These are phyloP conservation scores for Drosophila melanica DNA, from an alignment of 1,140 invertebrate genomes.

Conservation along the genomic window DNA sequence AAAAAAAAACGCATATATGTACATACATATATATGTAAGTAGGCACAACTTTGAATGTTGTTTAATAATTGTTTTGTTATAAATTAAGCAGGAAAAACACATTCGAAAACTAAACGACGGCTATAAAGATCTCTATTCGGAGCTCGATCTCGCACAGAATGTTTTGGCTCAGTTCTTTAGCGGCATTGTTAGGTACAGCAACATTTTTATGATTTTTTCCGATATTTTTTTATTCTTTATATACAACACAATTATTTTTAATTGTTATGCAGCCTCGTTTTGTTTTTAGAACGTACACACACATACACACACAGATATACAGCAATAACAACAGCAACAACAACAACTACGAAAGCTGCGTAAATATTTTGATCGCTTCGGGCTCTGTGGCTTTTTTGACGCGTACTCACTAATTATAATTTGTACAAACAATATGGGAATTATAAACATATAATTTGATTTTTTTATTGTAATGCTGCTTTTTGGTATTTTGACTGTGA, in stretches of 20 bases:
- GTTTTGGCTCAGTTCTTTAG: conserved; percentile 42
- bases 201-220: conserved; percentile 43
- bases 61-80: conserved; percentile 36
- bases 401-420: conserved; percentile 78
- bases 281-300: conserved; percentile 40
- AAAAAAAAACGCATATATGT: conserved; percentile 23
- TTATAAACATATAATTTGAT: conserved; percentile 77
- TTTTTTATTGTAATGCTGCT: conserved; percentile 57
- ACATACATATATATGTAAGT: conserved; percentile 18
- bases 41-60: conserved; percentile 38
- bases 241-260: conserved; percentile 54
- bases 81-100: conserved; percentile 43
- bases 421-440: conserved; percentile 77
- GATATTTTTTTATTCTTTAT: conserved; percentile 22
- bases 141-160: conserved; percentile 21
- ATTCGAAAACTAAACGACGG: conserved; percentile 27
- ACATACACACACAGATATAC: conserved; percentile 11
- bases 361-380: conserved; percentile 37
- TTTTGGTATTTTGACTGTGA: conserved; percentile 57
- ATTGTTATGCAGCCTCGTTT: conserved; percentile 54
- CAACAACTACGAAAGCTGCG: conserved; percentile 30
- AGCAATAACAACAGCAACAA: conserved; percentile 9
- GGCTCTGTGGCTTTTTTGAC: conserved; percentile 34
- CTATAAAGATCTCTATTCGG: conserved; percentile 30
- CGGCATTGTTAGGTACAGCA: conserved; percentile 32